Evolutionary conservation across 2,888 invertebrate genomes (phyloP).

Genomic region (Lithophane leautieri): DNA sequence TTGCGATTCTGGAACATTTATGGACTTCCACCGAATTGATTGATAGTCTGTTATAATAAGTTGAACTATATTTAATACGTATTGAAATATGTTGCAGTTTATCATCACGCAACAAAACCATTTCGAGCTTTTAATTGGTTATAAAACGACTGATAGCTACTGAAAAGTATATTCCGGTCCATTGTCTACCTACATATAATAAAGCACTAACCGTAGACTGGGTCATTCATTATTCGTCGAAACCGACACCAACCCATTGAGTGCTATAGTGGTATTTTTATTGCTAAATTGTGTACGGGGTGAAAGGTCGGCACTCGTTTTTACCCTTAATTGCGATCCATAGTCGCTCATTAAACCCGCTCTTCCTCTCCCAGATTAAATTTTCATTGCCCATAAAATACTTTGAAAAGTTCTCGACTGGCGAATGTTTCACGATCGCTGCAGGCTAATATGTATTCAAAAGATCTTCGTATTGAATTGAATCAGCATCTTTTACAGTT

Average conservation of each 20-base stretch:
- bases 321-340: constrained; percentile 73
- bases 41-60: not conserved
- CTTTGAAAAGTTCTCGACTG: constrained; percentile 65
- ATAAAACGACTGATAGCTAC: constrained; percentile 6
- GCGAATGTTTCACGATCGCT: constrained; percentile 57
- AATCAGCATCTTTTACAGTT: constrained; percentile 32
- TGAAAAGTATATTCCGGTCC: constrained; percentile 11
- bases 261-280: constrained; percentile 58
- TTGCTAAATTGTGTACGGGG: constrained; percentile 56
- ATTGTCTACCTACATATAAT: constrained; percentile 3
- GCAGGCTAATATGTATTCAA: constrained; percentile 51
- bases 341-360: constrained; percentile 71
- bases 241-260: constrained; percentile 38
- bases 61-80: not conserved
- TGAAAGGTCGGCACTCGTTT: constrained; percentile 66
- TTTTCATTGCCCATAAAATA: constrained; percentile 71
- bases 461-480: constrained; percentile 44
- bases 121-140: constrained; percentile 19
- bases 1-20: not conserved
- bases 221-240: constrained; percentile 41
- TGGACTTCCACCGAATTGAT: constrained; percentile 6
- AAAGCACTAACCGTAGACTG: constrained; percentile 35
- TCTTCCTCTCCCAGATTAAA: constrained; percentile 67
- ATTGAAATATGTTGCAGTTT: constrained; percentile 12
- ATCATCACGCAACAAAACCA: constrained; percentile 5